Evolutionary conservation across 2,888 invertebrate genomes (phyloP).

Genomic region (Drosophila aldrichi): DNA sequence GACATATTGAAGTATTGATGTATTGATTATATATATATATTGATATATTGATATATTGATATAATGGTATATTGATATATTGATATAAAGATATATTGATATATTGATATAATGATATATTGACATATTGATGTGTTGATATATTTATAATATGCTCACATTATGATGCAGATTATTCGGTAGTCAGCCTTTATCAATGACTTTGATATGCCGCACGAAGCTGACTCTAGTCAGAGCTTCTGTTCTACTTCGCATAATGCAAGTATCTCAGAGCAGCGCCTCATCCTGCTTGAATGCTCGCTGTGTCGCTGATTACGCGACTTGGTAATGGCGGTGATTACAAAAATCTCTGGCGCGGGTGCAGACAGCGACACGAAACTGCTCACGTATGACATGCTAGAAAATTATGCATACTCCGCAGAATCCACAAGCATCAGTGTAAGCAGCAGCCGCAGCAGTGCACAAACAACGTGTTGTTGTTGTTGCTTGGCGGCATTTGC

Average conservation of each 20-base stretch:
- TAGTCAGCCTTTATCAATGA: too few species aligned
- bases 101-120: too few species aligned
- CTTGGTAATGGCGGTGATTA: slow-evolving; percentile 78
- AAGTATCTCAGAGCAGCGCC: slow-evolving; percentile 27
- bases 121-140: too few species aligned
- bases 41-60: too few species aligned
- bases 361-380: slow-evolving; percentile 36
- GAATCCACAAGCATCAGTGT: slow-evolving; percentile 35
- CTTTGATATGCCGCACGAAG: background rate
- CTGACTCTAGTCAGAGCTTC: background rate
- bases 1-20: too few species aligned
- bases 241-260: slow-evolving; percentile 23
- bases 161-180: background rate
- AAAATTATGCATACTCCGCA: slow-evolving; percentile 78
- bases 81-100: too few species aligned
- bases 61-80: too few species aligned
- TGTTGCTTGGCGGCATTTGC: slow-evolving; percentile 66
- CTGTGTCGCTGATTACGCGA: slow-evolving; percentile 75
- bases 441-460: slow-evolving; percentile 23
- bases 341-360: slow-evolving; percentile 50
- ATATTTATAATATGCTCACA: background rate
- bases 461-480: slow-evolving; percentile 15
- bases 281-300: slow-evolving; percentile 57
- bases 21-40: too few species aligned
- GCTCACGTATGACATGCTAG: slow-evolving; percentile 70